Evolutionary conservation across 2,113 vertebrate species (phyloP).

Genomic region (Rattus norvegicus): DNA sequence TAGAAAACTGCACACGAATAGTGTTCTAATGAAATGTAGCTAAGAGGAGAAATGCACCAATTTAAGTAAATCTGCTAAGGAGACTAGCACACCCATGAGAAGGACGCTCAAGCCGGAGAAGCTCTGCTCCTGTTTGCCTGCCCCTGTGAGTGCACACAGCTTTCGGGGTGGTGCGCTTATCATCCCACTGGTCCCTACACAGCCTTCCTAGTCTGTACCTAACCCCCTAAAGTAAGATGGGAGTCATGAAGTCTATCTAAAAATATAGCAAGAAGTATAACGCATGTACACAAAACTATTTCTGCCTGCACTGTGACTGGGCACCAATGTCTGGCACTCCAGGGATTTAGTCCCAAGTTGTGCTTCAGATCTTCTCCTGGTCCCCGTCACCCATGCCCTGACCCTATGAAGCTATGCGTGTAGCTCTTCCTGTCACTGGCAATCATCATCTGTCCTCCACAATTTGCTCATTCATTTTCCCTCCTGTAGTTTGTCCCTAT

Average conservation of each 20-base stretch:
- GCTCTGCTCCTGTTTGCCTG: background rate
- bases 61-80: conserved; percentile 6
- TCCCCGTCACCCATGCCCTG: background rate
- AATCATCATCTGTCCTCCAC: background rate
- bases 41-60: background rate
- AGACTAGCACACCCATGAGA: background rate
- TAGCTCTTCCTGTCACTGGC: background rate
- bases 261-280: background rate
- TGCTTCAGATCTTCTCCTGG: background rate
- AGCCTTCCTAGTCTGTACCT: background rate
- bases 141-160: background rate
- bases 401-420: background rate
- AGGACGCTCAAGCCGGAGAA: background rate
- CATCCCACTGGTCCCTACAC: background rate
- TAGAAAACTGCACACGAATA: background rate
- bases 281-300: background rate
- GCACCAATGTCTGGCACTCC: no score
- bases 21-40: conserved; percentile 21
- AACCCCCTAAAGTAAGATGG: background rate
- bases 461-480: background rate
- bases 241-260: background rate
- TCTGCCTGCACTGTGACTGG: background rate
- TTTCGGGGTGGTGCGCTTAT: background rate
- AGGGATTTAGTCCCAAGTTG: background rate
- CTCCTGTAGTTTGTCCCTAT: background rate